Base-by-base conservation (phyloP, 2,113 vertebrate species). In the Vireo altiloquus region DNA sequence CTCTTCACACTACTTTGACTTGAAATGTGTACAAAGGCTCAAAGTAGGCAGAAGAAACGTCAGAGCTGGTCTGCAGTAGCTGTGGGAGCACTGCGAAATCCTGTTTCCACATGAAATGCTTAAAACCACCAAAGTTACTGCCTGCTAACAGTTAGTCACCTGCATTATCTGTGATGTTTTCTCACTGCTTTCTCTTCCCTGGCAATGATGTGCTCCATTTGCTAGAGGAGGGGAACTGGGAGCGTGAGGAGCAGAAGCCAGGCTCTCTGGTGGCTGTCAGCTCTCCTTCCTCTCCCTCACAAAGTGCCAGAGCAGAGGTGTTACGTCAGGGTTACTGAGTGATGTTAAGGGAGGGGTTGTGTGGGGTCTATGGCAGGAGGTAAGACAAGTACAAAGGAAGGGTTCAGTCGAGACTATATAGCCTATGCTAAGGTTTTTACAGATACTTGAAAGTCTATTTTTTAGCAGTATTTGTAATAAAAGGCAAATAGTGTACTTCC, bases 401-500 rank as follows among this genome's bases (percentile, higher is more conserved):
- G 4, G 8, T 59, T 13, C 59, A 23, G 15, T 44, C n/a, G 15
- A 28, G 13, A 11, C 14, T 33, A 2, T 33, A 21, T 53, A 33
- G 8, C 6, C 14, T 16, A 0, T 40, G 11, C 35, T 56, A 1
- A 27, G 3, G 3, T 31, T 66, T 66, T 84, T 79, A 30, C 11
- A 47, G 23, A 6, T 60, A 11, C 15, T 68, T 78, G n/a, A 21
- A 60, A 33, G 9, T 37, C 15, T 40, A 1, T 37, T 60, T 47
- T 54, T 4, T 76, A 56, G 23, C 33, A 64, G 3, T 59, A 1
- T 11, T 6, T 44, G 42, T 71, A 66, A 21, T 39, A 4, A 20
- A 63, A 39, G 3, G 5, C 7, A 18, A 28, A 12, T 16, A 6
- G 8, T 25, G 4, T 22, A 3, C 7, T 60, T 60, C 1, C 0